Conservation (phyloP, 2,113 vertebrate species). For the Perognathus longimembris region DNA sequence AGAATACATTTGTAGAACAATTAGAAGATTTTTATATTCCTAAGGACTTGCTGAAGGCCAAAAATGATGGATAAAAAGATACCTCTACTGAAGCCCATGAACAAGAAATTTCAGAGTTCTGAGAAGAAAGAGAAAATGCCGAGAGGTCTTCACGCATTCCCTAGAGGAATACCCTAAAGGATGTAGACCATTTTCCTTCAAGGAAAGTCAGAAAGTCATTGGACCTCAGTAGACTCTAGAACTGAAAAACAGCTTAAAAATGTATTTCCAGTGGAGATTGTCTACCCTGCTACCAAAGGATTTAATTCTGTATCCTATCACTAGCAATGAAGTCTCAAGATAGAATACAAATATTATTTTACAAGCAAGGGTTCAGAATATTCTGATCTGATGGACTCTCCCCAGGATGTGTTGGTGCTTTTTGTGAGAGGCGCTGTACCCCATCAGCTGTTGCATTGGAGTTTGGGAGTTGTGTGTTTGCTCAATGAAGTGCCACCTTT, state of each 20-base stretch:
- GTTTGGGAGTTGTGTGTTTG: too few relatives aligned
- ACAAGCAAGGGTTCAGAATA: neutral
- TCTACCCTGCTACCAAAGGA: neutral
- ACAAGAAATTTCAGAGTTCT: neutral
- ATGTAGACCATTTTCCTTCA: neutral
- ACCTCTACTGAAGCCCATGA: neutral
- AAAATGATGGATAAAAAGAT: constrained; percentile 11
- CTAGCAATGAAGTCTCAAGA: neutral
- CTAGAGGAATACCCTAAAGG: neutral
- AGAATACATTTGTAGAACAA: neutral
- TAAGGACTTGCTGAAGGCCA: neutral
- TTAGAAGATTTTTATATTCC: neutral
- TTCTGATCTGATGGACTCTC: neutral
- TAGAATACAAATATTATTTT: constrained; percentile 12
- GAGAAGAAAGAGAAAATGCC: neutral
- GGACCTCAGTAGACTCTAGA: neutral
- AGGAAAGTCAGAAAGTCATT: neutral
- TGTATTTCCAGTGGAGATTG: constrained; percentile 8
- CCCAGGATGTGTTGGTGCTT: too few relatives aligned
- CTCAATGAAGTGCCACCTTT: too few relatives aligned
- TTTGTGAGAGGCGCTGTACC: too few relatives aligned
- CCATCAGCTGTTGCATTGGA: too few relatives aligned
- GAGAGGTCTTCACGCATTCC: neutral
- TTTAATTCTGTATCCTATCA: neutral
- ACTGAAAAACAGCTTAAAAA: neutral